These are phyloP conservation scores for Arbacia lixula DNA, from an alignment of 53 echinoderm and acorn worm species.

Conservation along the genomic window DNA sequence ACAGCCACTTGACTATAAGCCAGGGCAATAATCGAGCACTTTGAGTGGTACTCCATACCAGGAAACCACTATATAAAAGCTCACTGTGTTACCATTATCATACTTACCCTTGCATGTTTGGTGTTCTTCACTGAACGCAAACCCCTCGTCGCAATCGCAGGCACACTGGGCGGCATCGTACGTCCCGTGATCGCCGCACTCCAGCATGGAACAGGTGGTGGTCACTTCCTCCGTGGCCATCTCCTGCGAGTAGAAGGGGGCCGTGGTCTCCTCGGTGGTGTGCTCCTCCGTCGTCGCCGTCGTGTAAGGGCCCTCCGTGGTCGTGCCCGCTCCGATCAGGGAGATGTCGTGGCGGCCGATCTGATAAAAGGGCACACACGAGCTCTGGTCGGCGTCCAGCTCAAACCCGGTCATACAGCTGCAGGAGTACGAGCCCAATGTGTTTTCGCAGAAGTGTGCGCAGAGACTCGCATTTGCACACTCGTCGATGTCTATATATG, in stretches of 20 bases:
- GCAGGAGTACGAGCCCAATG: slow-evolving; percentile 25
- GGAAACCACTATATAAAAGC: background rate
- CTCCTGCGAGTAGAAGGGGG: no score
- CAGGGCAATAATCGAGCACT: no score
- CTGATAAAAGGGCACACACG: slow-evolving; percentile 7
- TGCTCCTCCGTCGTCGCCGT: background rate
- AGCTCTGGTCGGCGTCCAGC: background rate
- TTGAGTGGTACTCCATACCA: no score
- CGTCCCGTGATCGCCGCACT: slow-evolving; percentile 16
- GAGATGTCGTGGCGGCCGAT: slow-evolving; percentile 27
- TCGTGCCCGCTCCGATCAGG: background rate
- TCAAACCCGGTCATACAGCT: slow-evolving; percentile 39
- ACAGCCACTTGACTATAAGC: no score
- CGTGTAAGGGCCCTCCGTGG: background rate
- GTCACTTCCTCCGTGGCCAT: background rate
- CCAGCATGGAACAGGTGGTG: slow-evolving; percentile 9
- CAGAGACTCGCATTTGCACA: background rate
- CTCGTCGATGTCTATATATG: slow-evolving; percentile 28
- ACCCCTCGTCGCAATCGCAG: slow-evolving; percentile 13
- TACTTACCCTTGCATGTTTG: slow-evolving; percentile 12
- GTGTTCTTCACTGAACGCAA: background rate
- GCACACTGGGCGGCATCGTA: background rate
- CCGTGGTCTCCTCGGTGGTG: background rate
- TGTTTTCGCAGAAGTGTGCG: slow-evolving; percentile 39
- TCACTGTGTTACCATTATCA: background rate